Base-by-base conservation (phyloP, 2,888 invertebrate species). In the Drosophila setosimentum region DNA sequence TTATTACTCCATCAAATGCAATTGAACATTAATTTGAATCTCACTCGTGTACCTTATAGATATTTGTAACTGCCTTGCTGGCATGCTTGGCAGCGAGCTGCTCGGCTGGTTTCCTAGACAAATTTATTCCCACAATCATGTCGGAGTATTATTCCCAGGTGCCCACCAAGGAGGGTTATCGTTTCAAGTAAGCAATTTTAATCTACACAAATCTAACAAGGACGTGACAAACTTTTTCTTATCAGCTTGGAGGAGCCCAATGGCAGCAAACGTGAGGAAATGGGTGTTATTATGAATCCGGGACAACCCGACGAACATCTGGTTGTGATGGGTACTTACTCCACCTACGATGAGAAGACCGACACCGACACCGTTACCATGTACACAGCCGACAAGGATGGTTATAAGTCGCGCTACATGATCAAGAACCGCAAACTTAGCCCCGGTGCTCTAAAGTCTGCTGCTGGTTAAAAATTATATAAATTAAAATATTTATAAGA, bases 311-410 rank as follows among this genome's bases (percentile, higher is more conserved):
- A 93, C 1, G 92, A 93, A 55, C 84, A 93, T 66, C 75, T 93
- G 11, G 92, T 93, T 3, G 92, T 93, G 0, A 92, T 93, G 92
- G 93, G 93, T 60, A 71, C 88, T 10, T 93, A 91, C 73, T 78
- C 89, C 6, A 71, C 71, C 2, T 91, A 90, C n/a, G 91, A 92
- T 72, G 91, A 92, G 70, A 91, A 91, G 68, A 91, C 92, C 59
- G 88, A 91, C 1, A 91, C 75, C 35, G 92, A 92, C 24, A 91
- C 92, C 16, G 82, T 91, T 4, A 92, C 92, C 10, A 92, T 93
- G 92, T 93, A 93, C 74, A 93, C 92, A 4, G 93, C 93, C 59
- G 93, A 93, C 59, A 93, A 93, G 73, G 91, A 92, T 74, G 93
- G 93, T 57, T 93, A 93, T 75, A 91, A 91, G 49, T 67, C 93